Base-by-base conservation (phyloP, 2,888 invertebrate genomes). In the Protodeltote pygarga region DNA sequence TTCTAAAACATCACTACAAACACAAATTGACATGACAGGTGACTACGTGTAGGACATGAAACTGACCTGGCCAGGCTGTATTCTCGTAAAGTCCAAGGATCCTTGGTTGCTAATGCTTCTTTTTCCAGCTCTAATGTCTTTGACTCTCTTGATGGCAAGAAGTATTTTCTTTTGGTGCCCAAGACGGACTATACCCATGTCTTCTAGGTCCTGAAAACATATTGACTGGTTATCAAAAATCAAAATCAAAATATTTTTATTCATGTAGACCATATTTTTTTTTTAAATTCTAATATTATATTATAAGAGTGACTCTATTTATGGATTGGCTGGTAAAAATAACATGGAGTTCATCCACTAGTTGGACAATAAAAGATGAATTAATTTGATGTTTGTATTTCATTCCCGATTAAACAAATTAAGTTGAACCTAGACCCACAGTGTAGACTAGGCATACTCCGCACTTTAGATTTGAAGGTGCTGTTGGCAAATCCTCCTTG, bases 81-180 rank as follows among this genome's bases (percentile, higher is more conserved):
- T 73, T 63, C 91, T 83, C 17, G 88, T 86, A 71, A 90, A 91
- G 77, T 92, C 92, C 62, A 92, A 55, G 0, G 92, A 91, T 0
- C 90, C 90, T 62, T 91, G 92, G 75, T 79, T 92, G 73, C 85
- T 93, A 85, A 87, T 93, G 88, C 89, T 94, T 45, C 95, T 93
- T 86, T 97, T 98, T 32, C 98, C 98, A 35, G 97, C 96, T 70
- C 96, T 94, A 50, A 98, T 97, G 81, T 98, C 97, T 89, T 98
- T 98, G 39, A 99, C 96, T 84, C 98, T 94, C 87, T 99, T 99
- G 72, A 99, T 98, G 54, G 99, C 99, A 79, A 99, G 93, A 79
- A 98, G 94, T 69, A 99, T 96, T 93, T 99, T 98, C 94, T 99
- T 99, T 92, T 99, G 99, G 85, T 99, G 99, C 20, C 99, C 99